Base-by-base conservation (phyloP, 2,888 invertebrate species). In the Macrosiphum euphorbiae region DNA sequence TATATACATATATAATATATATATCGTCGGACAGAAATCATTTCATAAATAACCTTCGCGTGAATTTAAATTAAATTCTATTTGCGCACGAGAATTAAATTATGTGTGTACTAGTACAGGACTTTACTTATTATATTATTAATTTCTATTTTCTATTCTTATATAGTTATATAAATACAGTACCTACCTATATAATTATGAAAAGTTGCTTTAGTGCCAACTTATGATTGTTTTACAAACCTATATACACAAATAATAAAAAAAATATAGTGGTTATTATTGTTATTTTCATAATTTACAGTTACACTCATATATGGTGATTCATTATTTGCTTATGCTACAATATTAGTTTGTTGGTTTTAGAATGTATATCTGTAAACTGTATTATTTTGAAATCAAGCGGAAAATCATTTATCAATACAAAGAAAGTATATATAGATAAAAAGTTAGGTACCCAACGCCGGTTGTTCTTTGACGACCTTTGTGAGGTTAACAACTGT, bases 51-150 rank as follows among this genome's bases (percentile, higher is more conserved):
- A 87, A 87, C 87, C 87, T 87, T 87, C 58, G 58, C 50, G n/a
- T 47, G 50, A 87, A 50, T 44, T 50, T 50, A n/a, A 87, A 87
- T 87, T 87, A 50, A 87, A 87, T 87, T 87, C 50, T 13, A 87
- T 50, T 58, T 58, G 58, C 26, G 58, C 58, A 58, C 58, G 58
- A 26, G 58, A 58, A 58, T 58, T 58, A 58, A 58, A 26, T 58
- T 58, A 58, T 26, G 26, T 26, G 58, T 58, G 26, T 58, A 58
- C 8, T 55, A 55, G 55, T 58, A 41, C 3, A 58, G 16, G 35
- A 78, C 78, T 20, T 35, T 78, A 20, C 1, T 35, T 78, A 78
- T 78, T 78, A 35, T 35, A 35, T 8, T 35, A 78, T 78, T 35
- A 1, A 78, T 78, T 35, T 78, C 20, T 35, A 35, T 78, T 78